Percentiles rank a stretch among this genome's conserved stretches.
phyloP scores from a whole-genome alignment of 2,797 vertebrate genomes.

The Gallirallus australis region DNA sequence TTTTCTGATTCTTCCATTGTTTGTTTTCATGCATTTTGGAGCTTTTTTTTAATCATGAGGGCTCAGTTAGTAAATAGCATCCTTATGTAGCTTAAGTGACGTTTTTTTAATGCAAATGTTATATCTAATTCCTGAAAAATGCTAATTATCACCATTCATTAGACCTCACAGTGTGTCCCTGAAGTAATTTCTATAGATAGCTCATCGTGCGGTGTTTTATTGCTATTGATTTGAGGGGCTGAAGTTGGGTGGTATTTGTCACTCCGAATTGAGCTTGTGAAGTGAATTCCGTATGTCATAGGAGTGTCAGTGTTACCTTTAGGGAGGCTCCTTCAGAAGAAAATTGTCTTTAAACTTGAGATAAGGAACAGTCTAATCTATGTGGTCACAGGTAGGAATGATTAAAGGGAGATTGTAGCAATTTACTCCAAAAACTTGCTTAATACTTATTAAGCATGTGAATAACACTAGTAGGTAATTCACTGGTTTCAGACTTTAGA shows the following conservation, averaged over 20 bases:
- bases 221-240: not conserved
- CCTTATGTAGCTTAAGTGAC: not conserved
- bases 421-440: not conserved
- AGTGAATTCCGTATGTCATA: not conserved
- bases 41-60: not conserved
- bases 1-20: not conserved
- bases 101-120: not conserved
- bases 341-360: not conserved
- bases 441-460: not conserved
- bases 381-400: not conserved
- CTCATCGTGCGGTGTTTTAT: not conserved
- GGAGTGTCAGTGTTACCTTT: not conserved
- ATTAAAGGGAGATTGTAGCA: not conserved
- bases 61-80: not conserved
- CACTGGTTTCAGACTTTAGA: not conserved
- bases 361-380: not conserved
- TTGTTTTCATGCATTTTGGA: not conserved
- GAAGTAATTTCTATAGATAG: not conserved
- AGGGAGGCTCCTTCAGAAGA: not conserved
- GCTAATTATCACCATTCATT: not conserved
- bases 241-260: not conserved
- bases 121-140: not conserved
- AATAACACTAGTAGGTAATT: not conserved
- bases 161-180: not conserved
- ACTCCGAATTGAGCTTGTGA: not conserved